phyloP scores from a whole-genome alignment of 2,797 vertebrate genomes.

The Staurois parvus region DNA sequence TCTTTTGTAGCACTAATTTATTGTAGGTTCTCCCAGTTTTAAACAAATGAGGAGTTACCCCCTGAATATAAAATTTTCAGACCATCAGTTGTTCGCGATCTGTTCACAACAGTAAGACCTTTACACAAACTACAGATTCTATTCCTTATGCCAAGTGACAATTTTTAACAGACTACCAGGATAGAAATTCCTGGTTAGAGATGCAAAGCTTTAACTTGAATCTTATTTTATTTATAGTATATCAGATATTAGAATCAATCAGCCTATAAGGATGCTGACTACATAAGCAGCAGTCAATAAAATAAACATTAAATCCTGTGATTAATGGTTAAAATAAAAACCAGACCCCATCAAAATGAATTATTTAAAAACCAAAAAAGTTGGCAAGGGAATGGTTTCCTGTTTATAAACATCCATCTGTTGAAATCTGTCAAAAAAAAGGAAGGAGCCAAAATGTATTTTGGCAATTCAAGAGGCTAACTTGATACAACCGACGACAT shows the following conservation, averaged over 20 bases:
- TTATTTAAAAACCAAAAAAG: not conserved
- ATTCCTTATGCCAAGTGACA: no score
- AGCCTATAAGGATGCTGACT: not conserved
- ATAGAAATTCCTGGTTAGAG: no score
- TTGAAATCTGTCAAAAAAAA: conserved; percentile 45
- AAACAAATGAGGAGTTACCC: no score
- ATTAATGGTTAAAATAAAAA: conserved; percentile 6
- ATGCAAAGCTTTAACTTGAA: no score
- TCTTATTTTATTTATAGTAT: not conserved
- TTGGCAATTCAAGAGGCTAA: conserved; percentile 41
- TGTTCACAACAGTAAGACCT: no score
- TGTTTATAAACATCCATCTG: conserved; percentile 30
- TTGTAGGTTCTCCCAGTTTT: no score
- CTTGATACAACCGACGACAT: conserved; percentile 26
- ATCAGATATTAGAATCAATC: not conserved
- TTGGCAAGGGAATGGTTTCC: conserved; percentile 11
- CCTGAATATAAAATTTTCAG: no score
- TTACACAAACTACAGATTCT: no score
- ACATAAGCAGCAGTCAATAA: not conserved
- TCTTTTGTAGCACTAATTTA: no score
- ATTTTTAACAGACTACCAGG: no score
- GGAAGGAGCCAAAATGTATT: conserved; percentile 26
- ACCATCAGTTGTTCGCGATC: no score
- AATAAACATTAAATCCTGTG: not conserved
- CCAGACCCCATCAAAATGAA: not conserved